phyloP scores from a whole-genome alignment of 1,140 invertebrate species.

The Mycetomoellerius zeteki region DNA sequence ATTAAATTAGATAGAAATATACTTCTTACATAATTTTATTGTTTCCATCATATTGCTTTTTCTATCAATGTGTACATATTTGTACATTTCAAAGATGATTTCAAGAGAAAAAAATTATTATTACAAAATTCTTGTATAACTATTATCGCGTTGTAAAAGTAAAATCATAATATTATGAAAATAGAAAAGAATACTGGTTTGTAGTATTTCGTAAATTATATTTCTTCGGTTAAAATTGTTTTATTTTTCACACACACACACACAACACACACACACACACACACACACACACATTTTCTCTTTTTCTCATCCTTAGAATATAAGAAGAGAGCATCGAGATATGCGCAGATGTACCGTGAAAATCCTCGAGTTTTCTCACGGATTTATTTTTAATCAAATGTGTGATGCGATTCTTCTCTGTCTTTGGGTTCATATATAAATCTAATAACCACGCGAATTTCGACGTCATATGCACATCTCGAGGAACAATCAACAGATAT shows the following conservation, averaged over 20 bases:
- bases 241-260: too few relatives aligned
- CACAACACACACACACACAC: too few relatives aligned
- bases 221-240: background rate
- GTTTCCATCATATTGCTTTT: background rate
- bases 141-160: background rate
- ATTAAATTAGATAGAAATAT: background rate
- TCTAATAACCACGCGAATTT: conserved; percentile 63
- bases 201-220: background rate
- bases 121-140: background rate
- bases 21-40: background rate
- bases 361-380: background rate
- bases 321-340: background rate
- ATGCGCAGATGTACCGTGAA: background rate
- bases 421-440: background rate
- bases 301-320: background rate
- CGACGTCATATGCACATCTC: conserved; percentile 39
- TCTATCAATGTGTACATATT: background rate
- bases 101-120: background rate
- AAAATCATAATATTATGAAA: background rate
- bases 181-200: background rate
- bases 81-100: background rate
- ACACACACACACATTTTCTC: too few relatives aligned
- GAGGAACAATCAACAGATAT: conserved; percentile 64
- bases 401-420: background rate
- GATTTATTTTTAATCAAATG: conserved; percentile 69